phyloP scores from a whole-genome alignment of 2,797 vertebrate genomes.

The Platalea minor region DNA sequence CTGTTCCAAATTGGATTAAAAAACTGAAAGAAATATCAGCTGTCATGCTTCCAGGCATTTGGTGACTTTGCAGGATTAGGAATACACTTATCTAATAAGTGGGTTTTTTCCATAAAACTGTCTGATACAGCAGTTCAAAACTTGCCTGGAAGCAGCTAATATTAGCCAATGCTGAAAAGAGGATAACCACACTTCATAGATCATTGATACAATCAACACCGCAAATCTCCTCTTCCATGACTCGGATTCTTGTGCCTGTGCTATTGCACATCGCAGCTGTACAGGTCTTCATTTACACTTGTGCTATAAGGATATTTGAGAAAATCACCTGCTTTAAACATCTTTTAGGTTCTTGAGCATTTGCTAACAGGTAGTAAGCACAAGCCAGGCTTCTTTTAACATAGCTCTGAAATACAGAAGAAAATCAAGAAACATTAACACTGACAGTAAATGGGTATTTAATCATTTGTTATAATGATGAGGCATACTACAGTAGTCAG shows the following conservation, averaged over 20 bases:
- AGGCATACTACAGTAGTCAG: background rate
- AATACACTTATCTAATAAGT: background rate
- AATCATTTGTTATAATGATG: conserved; percentile 3
- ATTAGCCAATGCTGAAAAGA: background rate
- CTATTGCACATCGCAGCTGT: background rate
- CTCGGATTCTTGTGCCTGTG: background rate
- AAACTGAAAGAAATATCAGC: background rate
- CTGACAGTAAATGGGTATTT: background rate
- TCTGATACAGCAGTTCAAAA: background rate
- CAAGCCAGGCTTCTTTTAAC: background rate
- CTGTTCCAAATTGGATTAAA: background rate
- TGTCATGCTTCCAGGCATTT: background rate
- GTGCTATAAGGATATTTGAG: background rate
- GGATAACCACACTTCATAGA: background rate
- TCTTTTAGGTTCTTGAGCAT: background rate
- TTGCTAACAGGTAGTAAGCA: background rate
- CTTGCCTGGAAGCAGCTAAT: background rate
- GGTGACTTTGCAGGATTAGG: background rate
- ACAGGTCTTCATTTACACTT: background rate
- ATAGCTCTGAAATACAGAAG: background rate
- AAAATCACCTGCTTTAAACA: background rate
- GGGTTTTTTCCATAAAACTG: background rate
- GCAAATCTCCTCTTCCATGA: background rate
- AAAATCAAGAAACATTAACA: background rate
- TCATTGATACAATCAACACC: background rate